A percentile compares a stretch with the other conserved stretches of the same genome.
Evolutionary conservation across 2,113 vertebrate genomes (phyloP).

Genomic region (Rousettus leschenaultii): DNA sequence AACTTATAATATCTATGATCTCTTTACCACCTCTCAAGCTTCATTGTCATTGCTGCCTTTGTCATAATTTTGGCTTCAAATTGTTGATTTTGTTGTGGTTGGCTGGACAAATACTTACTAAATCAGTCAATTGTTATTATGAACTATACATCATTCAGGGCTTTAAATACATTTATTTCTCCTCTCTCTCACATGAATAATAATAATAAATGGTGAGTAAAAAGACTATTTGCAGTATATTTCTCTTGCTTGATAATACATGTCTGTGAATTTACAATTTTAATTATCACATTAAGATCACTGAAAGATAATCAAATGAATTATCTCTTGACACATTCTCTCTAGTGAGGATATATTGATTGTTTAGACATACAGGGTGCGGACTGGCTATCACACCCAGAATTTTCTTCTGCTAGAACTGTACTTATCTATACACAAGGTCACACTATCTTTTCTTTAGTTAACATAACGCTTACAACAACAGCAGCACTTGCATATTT

Average conservation of each 20-base stretch:
- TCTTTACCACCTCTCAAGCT: not conserved
- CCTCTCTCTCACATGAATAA: not conserved
- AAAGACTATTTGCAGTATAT: not conserved
- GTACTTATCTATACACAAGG: too few species aligned
- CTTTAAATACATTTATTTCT: not conserved
- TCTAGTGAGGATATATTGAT: not conserved
- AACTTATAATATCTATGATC: not conserved
- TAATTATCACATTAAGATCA: slow-evolving; percentile 27
- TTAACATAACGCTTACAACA: not conserved
- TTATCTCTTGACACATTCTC: not conserved
- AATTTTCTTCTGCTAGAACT: not conserved
- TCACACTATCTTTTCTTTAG: not conserved
- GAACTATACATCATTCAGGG: not conserved
- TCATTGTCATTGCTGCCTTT: not conserved
- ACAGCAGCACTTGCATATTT: not conserved
- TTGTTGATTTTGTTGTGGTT: not conserved
- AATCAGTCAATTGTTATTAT: not conserved
- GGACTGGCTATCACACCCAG: not conserved
- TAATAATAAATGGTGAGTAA: not conserved
- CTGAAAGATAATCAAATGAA: not conserved
- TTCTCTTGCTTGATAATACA: not conserved
- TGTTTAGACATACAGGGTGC: not conserved
- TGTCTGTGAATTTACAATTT: not conserved
- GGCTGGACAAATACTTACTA: not conserved
- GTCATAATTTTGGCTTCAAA: not conserved